Evolutionary conservation across 2,797 vertebrate genomes (phyloP).

Genomic region (Chaenodraco wilsoni): DNA sequence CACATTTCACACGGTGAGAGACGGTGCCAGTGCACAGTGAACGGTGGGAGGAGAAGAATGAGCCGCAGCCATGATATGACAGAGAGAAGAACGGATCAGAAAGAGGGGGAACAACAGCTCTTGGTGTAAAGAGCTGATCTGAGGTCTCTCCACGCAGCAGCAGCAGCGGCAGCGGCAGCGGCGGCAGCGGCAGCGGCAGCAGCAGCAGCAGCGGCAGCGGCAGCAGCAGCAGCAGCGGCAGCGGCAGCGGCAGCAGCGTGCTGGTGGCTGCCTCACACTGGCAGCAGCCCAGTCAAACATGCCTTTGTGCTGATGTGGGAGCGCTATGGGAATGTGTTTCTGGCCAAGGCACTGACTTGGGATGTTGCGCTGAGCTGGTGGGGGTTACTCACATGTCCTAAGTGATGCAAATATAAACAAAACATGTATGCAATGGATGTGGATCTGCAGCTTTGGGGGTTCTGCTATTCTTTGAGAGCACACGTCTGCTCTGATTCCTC

Average conservation of each 20-base stretch:
- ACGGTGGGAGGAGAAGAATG: slow-evolving; percentile 32
- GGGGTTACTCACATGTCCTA: slow-evolving; percentile 61
- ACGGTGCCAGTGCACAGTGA: slow-evolving; percentile 48
- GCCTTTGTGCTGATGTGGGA: slow-evolving; percentile 82
- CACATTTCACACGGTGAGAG: slow-evolving; percentile 53
- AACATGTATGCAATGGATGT: neutral
- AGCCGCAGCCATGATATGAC: slow-evolving; percentile 39
- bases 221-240: too few relatives aligned
- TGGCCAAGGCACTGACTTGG: slow-evolving; percentile 59
- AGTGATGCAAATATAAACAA: slow-evolving; percentile 44
- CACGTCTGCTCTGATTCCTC: neutral
- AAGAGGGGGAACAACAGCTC: slow-evolving; percentile 59
- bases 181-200: too few relatives aligned
- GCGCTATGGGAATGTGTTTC: slow-evolving; percentile 75
- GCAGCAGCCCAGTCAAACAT: slow-evolving; percentile 77
- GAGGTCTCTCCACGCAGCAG: slow-evolving; percentile 62
- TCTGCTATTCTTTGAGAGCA: neutral
- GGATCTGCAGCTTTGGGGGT: slow-evolving; percentile 16
- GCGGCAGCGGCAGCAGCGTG: slow-evolving; percentile 16
- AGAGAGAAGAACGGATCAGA: slow-evolving; percentile 12
- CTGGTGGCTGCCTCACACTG: slow-evolving; percentile 62
- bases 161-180: neutral
- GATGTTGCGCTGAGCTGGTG: slow-evolving; percentile 48
- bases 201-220: too few relatives aligned
- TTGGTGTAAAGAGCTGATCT: slow-evolving; percentile 68